Percentiles rank a stretch among this genome's conserved stretches.
Conservation (phyloP, 2,797 vertebrate genomes). For the Gobio occitaniae region DNA sequence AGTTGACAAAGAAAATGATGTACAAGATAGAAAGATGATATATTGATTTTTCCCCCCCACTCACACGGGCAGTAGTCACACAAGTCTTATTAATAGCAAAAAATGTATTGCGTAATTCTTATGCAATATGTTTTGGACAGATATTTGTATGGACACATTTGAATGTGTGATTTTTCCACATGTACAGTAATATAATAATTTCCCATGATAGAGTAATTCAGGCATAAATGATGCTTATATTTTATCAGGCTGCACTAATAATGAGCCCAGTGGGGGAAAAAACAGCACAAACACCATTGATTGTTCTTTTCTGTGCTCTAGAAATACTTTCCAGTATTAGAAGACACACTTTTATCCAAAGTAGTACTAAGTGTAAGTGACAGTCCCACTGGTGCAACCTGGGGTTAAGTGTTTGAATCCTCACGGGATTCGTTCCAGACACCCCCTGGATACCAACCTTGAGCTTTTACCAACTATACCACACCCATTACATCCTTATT, state of each 20-base stretch:
- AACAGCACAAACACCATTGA: slow-evolving; percentile 38
- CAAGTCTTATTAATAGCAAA: neutral
- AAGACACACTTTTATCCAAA: neutral
- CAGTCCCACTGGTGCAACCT: slow-evolving; percentile 18
- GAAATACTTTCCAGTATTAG: slow-evolving; percentile 40
- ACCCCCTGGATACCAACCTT: slow-evolving; percentile 10
- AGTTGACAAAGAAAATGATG: neutral
- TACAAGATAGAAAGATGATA: neutral
- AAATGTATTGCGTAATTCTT: neutral
- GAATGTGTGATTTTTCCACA: slow-evolving; percentile 8
- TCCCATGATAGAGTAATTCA: slow-evolving; percentile 3
- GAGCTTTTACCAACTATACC: neutral
- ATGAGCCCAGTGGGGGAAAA: neutral
- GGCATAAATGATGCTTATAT: slow-evolving; percentile 1
- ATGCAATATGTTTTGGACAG: neutral
- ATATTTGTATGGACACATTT: neutral
- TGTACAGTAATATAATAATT: neutral
- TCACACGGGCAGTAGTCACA: neutral
- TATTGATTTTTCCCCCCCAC: neutral
- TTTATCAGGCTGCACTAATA: neutral
- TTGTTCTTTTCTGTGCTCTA: slow-evolving; percentile 40
- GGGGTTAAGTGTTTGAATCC: neutral
- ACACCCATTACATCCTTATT: neutral
- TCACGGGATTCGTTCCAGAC: neutral
- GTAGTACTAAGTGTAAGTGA: slow-evolving; percentile 18